Percentiles rank a stretch among this genome's conserved stretches.
Conservation (phyloP, 2,888 invertebrate species). For the Sepioteuthis lessoniana region DNA sequence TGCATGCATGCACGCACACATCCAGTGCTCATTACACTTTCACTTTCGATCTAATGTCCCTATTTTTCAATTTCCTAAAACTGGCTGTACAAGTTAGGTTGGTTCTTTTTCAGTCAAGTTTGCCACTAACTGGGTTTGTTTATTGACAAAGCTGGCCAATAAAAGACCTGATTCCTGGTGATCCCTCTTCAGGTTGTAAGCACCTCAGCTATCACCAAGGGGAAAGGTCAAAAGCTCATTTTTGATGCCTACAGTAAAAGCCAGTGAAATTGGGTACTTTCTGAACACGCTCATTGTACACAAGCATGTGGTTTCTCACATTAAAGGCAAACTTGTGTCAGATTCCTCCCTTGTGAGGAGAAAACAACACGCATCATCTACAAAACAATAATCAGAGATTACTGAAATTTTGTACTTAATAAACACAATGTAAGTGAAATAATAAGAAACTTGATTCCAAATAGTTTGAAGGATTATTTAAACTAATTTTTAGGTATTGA, state of each 20-base stretch:
- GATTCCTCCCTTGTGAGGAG: no score
- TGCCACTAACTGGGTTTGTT: background rate
- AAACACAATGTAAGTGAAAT: no score
- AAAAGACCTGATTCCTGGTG: no score
- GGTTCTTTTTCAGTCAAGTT: background rate
- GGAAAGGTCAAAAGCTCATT: no score
- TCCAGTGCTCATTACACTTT: background rate
- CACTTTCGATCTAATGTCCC: background rate
- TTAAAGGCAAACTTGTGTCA: background rate
- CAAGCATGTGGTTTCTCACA: background rate
- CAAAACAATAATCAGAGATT: background rate
- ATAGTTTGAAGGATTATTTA: background rate
- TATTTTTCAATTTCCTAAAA: background rate
- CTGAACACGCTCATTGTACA: background rate
- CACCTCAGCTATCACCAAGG: no score
- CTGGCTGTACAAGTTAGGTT: background rate
- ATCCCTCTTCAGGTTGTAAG: no score
- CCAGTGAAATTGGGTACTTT: background rate
- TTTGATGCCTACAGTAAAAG: no score
- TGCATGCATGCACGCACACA: background rate
- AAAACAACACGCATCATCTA: fast-evolving
- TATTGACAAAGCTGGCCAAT: no score
- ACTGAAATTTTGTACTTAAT: background rate
- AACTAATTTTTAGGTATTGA: background rate
- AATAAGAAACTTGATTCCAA: background rate